phyloP scores from a whole-genome alignment of 2,113 vertebrate genomes.

The Polypterus senegalus region DNA sequence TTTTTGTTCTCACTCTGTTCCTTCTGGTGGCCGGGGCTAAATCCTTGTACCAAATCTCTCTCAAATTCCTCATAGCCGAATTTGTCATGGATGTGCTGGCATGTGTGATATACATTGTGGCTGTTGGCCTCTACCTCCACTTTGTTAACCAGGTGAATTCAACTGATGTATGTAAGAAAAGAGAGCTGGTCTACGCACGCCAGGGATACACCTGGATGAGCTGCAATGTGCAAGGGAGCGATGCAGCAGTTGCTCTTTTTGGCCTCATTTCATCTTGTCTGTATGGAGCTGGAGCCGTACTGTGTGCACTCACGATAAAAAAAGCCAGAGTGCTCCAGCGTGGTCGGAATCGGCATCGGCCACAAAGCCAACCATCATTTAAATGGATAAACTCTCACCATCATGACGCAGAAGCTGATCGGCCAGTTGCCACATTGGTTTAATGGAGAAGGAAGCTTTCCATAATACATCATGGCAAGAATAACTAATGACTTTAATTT shows the following conservation, averaged over 20 bases:
- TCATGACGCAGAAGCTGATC: neutral
- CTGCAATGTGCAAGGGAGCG: slow-evolving; percentile 58
- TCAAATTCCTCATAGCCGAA: slow-evolving; percentile 42
- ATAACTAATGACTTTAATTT: neutral
- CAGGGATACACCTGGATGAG: slow-evolving; percentile 71
- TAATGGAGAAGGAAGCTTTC: slow-evolving; percentile 16
- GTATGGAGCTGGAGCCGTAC: slow-evolving; percentile 38
- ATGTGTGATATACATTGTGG: slow-evolving; percentile 38
- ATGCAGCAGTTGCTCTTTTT: slow-evolving; percentile 57
- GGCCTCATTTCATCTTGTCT: slow-evolving; percentile 49
- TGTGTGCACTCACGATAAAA: slow-evolving; percentile 44
- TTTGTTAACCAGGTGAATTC: slow-evolving; percentile 61
- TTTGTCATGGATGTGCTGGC: slow-evolving; percentile 56
- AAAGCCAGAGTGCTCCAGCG: slow-evolving; percentile 18
- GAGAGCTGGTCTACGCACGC: slow-evolving; percentile 54
- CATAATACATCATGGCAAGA: slow-evolving; percentile 14
- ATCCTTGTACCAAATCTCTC: slow-evolving; percentile 45
- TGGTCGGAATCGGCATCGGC: neutral
- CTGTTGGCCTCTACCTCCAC: slow-evolving; percentile 68
- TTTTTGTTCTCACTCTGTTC: slow-evolving; percentile 50
- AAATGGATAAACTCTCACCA: fast-evolving
- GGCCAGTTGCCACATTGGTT: slow-evolving; percentile 16
- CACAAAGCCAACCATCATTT: too few species aligned
- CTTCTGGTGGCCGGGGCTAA: slow-evolving; percentile 61
- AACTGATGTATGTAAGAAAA: slow-evolving; percentile 53